Evolutionary conservation across 2,797 vertebrate species (phyloP).

Genomic region (Cichlasoma orientale): DNA sequence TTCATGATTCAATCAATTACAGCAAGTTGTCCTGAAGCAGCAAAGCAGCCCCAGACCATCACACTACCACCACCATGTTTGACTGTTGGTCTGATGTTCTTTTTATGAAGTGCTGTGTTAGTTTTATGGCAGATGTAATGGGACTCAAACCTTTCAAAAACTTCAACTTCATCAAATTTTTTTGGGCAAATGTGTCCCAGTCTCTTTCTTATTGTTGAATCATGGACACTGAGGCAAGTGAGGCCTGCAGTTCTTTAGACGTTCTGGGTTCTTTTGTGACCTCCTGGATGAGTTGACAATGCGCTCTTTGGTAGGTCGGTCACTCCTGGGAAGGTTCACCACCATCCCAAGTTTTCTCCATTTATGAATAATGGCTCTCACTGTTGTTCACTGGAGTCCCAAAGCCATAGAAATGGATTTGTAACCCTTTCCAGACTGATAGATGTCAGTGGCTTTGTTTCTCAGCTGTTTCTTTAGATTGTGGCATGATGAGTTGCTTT

Average conservation of each 20-base stretch:
- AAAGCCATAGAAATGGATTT: not conserved
- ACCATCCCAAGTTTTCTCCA: not conserved
- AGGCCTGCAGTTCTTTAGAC: no score
- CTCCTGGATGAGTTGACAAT: not conserved
- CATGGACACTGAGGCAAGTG: not conserved
- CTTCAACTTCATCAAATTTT: no score
- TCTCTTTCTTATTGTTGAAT: not conserved
- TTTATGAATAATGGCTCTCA: not conserved
- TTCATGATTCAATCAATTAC: no score
- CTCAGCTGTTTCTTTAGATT: not conserved
- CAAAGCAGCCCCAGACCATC: no score
- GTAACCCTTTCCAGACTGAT: not conserved
- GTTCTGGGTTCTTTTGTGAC: no score
- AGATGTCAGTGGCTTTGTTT: not conserved
- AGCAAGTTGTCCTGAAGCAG: no score
- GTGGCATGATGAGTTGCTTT: not conserved
- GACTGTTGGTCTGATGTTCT: no score
- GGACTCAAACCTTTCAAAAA: no score
- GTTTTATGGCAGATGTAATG: no score
- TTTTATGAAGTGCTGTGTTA: no score
- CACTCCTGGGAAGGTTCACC: not conserved
- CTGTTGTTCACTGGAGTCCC: not conserved
- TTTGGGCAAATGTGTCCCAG: no score
- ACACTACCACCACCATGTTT: no score
- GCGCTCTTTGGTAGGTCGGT: not conserved